A percentile compares a stretch with the other conserved stretches of the same genome.
phyloP scores from a whole-genome alignment of 2,113 vertebrate species.

The Zootoca vivipara region DNA sequence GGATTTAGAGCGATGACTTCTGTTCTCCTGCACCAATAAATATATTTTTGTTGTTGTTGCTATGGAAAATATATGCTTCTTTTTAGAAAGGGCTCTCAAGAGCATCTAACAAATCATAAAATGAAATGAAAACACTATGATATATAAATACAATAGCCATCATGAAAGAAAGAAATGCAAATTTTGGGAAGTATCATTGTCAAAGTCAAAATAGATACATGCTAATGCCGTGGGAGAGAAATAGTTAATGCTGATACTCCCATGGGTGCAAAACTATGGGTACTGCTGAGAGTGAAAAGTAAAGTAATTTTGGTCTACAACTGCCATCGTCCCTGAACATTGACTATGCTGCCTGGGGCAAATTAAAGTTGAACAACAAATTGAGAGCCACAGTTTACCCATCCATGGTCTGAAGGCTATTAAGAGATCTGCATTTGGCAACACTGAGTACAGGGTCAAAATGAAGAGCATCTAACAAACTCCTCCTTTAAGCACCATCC shows the following conservation, averaged over 20 bases:
- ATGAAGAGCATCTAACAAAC: neutral
- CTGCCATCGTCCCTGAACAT: too few species aligned
- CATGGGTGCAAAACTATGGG: neutral
- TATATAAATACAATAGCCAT: neutral
- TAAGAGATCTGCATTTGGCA: neutral
- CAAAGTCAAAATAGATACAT: neutral
- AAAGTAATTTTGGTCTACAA: neutral
- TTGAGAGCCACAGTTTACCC: too few species aligned
- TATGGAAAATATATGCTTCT: neutral
- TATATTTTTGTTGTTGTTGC: neutral
- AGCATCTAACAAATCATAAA: neutral
- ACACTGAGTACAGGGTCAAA: neutral
- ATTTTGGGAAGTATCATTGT: neutral
- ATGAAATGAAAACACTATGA: neutral
- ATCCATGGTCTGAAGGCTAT: neutral
- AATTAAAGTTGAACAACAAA: too few species aligned
- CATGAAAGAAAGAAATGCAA: neutral
- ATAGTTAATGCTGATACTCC: neutral
- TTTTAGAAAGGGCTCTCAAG: neutral
- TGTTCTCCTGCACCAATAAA: neutral
- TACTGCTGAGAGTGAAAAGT: neutral
- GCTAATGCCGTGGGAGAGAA: neutral
- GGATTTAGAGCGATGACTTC: neutral
- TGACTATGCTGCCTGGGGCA: too few species aligned
- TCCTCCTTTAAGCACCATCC: neutral